phyloP scores from a whole-genome alignment of 2,888 invertebrate species.

The Copidosoma aretas region DNA sequence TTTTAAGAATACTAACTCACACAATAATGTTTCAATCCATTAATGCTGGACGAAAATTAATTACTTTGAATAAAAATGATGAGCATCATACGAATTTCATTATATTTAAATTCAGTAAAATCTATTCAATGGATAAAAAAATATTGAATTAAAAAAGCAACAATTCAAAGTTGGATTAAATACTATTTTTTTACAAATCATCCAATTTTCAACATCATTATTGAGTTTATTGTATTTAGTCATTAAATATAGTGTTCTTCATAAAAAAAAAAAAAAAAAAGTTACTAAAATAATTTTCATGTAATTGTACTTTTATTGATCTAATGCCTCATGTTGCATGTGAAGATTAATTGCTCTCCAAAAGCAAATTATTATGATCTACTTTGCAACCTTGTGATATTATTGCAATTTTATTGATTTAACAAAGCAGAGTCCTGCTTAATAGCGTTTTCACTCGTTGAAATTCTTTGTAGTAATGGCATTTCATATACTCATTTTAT shows the following conservation, averaged over 20 bases:
- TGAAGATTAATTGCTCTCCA: not conserved
- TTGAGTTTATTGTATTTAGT: too few species aligned
- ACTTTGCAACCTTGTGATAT: slow-evolving; percentile 33
- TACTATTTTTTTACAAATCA: not conserved
- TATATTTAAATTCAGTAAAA: too few species aligned
- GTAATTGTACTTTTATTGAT: slow-evolving; percentile 15
- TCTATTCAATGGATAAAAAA: not conserved
- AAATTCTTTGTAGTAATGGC: too few species aligned
- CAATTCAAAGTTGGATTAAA: not conserved
- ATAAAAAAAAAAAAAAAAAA: not conserved
- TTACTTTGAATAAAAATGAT: too few species aligned
- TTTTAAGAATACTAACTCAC: too few species aligned
- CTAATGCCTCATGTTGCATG: not conserved
- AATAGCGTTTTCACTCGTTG: slow-evolving; percentile 41
- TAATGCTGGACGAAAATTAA: too few species aligned
- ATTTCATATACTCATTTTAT: slow-evolving; percentile 25
- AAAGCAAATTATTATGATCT: slow-evolving; percentile 28
- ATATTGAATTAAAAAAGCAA: too few species aligned
- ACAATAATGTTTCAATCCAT: not conserved
- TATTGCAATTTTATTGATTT: slow-evolving; percentile 47
- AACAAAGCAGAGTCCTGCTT: slow-evolving; percentile 49
- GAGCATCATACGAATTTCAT: too few species aligned
- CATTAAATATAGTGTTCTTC: too few species aligned
- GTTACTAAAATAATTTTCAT: not conserved
- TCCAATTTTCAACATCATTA: too few species aligned